These are phyloP conservation scores for Rhyacichthys aspro DNA, from an alignment of 2,797 vertebrate species.

Conservation along the genomic window DNA sequence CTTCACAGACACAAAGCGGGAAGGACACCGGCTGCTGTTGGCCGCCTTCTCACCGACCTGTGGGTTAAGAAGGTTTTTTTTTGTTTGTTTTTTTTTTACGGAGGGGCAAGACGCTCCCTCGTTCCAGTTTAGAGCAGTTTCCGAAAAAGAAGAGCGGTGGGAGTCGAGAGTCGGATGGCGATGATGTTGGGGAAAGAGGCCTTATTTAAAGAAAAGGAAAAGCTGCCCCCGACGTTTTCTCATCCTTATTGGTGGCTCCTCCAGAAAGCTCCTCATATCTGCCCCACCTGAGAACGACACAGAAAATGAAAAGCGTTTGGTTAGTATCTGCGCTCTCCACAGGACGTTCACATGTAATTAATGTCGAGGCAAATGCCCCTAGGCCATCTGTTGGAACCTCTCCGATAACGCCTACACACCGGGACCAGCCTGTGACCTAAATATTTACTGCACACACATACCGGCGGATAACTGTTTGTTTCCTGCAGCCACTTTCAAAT, in stretches of 20 bases:
- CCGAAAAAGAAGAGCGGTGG: slow-evolving; percentile 37
- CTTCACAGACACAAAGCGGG: slow-evolving; percentile 49
- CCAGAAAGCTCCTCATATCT: slow-evolving; percentile 50
- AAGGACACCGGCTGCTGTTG: too few relatives aligned
- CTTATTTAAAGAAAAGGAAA: slow-evolving; percentile 47
- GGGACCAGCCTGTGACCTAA: slow-evolving; percentile 57
- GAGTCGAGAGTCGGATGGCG: slow-evolving; percentile 32
- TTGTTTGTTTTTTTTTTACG: too few relatives aligned
- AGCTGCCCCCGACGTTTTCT: slow-evolving; percentile 42
- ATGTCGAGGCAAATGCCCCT: slow-evolving; percentile 59
- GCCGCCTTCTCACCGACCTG: too few relatives aligned
- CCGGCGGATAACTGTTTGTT: slow-evolving; percentile 32
- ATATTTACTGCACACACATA: slow-evolving; percentile 48
- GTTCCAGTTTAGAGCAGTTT: slow-evolving; percentile 59
- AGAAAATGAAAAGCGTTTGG: slow-evolving; percentile 11
- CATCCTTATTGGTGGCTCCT: slow-evolving; percentile 49
- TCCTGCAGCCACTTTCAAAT: slow-evolving; percentile 18
- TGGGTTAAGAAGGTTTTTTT: slow-evolving; percentile 47
- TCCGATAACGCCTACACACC: slow-evolving; percentile 53
- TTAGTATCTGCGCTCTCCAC: slow-evolving; percentile 57
- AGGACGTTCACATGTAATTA: slow-evolving; percentile 75
- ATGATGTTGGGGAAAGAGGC: slow-evolving; percentile 32
- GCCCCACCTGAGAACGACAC: slow-evolving; percentile 68
- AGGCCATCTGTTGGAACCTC: slow-evolving; percentile 76
- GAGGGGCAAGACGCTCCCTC: slow-evolving; percentile 76